Base-by-base conservation (phyloP, 2,797 vertebrate species). In the Neostethus bicornis region DNA sequence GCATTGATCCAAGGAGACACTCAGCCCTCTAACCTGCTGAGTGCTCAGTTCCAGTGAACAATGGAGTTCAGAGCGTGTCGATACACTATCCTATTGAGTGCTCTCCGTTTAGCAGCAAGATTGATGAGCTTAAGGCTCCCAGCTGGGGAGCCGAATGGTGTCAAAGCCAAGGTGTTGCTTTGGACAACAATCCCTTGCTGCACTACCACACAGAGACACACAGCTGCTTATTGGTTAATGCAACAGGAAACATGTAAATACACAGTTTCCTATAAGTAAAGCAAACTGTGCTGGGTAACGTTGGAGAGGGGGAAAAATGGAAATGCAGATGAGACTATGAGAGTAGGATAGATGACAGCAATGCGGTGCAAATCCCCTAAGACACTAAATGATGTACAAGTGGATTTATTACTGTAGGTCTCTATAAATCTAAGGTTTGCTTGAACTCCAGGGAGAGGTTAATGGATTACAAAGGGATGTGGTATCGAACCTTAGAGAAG, bases 391-490 rank as follows among this genome's bases (percentile, higher is more conserved):
- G 92, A 93, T 92, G 92, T 90, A 91, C 88, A 92, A 89, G 91
- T 87, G 83, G 90, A 93, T 93, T 93, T 92, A 93, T 92, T 91
- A 93, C 88, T 85, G 87, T 73, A 82, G 86, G 85, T 87, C 84
- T 70, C 85, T 89, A 93, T 93, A 93, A 93, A 93, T 93, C 90
- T 92, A 87, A 88, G 90, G 88, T 85, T 86, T 89, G 90, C 80
- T 85, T 92, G 89, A 92, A 92, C 92, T 93, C 92, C 85, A 80
- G 90, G 90, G 92, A 92, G 91, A 93, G 91, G 92, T 92, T 92
- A 92, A 93, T 93, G 91, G 92, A 93, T 93, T 92, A 93, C 91
- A 91, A 93, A 92, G 90, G 91, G 90, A 92, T 92, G 91, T 85
- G 81, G 85, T 91, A 93, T 93, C 67, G 92, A 93, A 88, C 90